Conservation (phyloP, 2,113 vertebrate genomes). For the Centropus bengalensis region DNA sequence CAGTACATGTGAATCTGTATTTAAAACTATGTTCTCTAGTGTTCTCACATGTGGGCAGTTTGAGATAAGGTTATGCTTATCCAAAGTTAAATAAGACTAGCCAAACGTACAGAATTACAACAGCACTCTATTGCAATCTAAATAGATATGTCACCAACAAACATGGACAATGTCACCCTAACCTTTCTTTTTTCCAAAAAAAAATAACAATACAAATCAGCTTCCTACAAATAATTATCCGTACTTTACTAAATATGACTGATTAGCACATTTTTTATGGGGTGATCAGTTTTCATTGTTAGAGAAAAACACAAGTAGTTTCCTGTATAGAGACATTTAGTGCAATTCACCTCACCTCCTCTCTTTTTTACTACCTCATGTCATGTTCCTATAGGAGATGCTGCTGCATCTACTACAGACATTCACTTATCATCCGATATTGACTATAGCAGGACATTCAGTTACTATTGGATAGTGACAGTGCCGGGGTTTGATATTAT, state of each 20-base stretch:
- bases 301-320: neutral
- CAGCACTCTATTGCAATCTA: neutral
- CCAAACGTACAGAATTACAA: fast-evolving
- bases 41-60: neutral
- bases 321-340: neutral
- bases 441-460: neutral
- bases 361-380: neutral
- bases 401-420: neutral
- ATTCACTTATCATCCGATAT: neutral
- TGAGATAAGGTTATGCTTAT: neutral
- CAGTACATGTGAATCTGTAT: neutral
- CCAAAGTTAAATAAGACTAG: neutral
- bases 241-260: neutral
- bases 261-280: neutral
- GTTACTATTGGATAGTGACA: neutral
- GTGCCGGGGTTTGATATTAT: neutral
- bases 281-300: neutral
- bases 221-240: neutral
- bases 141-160: neutral
- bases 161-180: neutral
- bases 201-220: neutral
- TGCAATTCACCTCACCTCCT: neutral
- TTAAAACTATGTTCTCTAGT: neutral
- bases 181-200: neutral
- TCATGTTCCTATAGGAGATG: neutral